Conservation (phyloP, 2,797 vertebrate genomes). For the Takifugu rubripes region DNA sequence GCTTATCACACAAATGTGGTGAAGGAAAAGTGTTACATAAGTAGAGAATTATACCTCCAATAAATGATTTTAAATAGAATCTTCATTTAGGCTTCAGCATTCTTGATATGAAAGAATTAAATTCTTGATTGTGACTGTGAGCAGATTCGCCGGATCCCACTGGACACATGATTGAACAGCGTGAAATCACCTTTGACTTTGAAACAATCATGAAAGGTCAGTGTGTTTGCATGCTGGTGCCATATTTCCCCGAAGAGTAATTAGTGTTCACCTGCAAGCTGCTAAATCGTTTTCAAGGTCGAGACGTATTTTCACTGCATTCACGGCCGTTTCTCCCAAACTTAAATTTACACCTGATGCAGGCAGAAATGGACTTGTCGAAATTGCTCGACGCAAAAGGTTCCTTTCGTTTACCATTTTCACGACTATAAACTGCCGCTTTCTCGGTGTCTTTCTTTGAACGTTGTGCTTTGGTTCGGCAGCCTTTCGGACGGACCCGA, state of each 20-base stretch:
- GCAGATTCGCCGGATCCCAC: too few species aligned
- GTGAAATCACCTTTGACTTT: constrained; percentile 41
- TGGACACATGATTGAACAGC: constrained; percentile 29
- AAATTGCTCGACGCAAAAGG: constrained; percentile 2
- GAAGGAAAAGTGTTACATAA: too few species aligned
- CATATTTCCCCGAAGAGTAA: constrained; percentile 11
- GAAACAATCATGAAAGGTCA: constrained; percentile 33
- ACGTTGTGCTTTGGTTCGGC: neutral
- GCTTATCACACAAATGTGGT: too few species aligned
- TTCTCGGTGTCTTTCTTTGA: neutral
- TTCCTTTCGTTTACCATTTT: constrained; percentile 6
- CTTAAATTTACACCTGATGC: constrained; percentile 5
- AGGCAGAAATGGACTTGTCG: constrained; percentile 24
- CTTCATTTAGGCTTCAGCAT: too few species aligned
- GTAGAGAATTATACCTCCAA: too few species aligned
- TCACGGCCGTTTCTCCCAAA: neutral
- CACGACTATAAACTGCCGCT: too few species aligned
- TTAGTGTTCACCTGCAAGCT: constrained; percentile 1
- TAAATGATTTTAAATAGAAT: too few species aligned
- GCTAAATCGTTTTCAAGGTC: neutral
- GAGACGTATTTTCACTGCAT: neutral
- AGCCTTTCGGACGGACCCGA: neutral
- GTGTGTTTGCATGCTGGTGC: constrained; percentile 19
- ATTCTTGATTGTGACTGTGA: too few species aligned
- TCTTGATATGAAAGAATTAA: too few species aligned